Evolutionary conservation across 2,797 vertebrate genomes (phyloP).

Genomic region (Lindbergichthys nudifrons): DNA sequence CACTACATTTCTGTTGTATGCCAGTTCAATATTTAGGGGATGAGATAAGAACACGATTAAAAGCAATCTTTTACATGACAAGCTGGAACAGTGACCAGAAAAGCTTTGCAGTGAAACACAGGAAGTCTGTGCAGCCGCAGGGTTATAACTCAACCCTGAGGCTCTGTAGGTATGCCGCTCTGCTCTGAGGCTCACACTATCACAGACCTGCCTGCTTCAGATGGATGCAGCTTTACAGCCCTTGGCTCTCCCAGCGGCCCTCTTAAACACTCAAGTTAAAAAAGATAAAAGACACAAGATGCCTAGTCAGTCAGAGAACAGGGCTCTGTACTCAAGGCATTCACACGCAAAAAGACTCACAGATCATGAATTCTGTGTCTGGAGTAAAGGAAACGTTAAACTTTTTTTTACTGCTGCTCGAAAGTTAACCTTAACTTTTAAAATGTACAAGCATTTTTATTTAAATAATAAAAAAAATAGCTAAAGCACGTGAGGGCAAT

Average conservation of each 20-base stretch:
- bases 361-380: conserved; percentile 65
- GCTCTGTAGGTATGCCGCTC: conserved; percentile 65
- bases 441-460: conserved; percentile 18
- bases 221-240: conserved; percentile 76
- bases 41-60: conserved; percentile 48
- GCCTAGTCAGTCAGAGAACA: conserved; percentile 69
- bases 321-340: conserved; percentile 54
- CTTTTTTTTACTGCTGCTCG: conserved; percentile 22
- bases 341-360: conserved; percentile 60
- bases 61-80: conserved; percentile 46
- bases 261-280: conserved; percentile 79
- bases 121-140: conserved; percentile 73
- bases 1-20: background rate
- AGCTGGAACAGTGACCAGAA: conserved; percentile 54
- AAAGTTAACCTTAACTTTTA: background rate
- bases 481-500: background rate
- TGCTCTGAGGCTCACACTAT: conserved; percentile 63
- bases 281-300: conserved; percentile 80
- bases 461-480: background rate
- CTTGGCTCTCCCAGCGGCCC: conserved; percentile 69
- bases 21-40: background rate
- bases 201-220: conserved; percentile 66
- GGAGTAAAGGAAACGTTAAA: conserved; percentile 35
- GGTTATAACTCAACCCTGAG: conserved; percentile 77
- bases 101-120: conserved; percentile 60